A percentile compares a stretch with the other conserved stretches of the same genome.
phyloP scores from a whole-genome alignment of 1,140 invertebrate genomes.

The Calephelis nemesis region DNA sequence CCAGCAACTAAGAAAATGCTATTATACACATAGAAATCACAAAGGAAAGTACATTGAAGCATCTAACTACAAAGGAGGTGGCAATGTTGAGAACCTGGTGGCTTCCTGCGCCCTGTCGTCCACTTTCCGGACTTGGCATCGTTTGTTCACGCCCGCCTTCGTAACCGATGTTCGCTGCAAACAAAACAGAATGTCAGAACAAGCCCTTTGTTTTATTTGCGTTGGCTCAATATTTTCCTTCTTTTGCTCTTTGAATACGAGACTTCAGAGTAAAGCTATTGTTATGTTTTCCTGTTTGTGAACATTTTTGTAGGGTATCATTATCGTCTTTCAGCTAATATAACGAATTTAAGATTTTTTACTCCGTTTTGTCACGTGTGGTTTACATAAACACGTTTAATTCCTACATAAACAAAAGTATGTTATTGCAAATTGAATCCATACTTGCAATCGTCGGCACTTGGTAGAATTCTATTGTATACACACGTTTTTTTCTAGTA shows the following conservation, averaged over 20 bases:
- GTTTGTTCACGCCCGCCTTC: slow-evolving; percentile 57
- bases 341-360: too few relatives aligned
- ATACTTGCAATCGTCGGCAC: too few relatives aligned
- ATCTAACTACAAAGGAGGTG: slow-evolving; percentile 11
- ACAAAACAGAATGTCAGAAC: slow-evolving; percentile 44
- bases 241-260: not conserved
- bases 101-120: slow-evolving; percentile 50
- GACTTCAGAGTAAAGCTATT: not conserved
- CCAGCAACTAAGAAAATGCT: too few relatives aligned
- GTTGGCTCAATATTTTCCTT: slow-evolving; percentile 17
- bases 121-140: slow-evolving; percentile 50
- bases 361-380: too few relatives aligned
- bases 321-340: too few relatives aligned
- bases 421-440: too few relatives aligned
- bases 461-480: too few relatives aligned
- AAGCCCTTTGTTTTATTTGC: slow-evolving; percentile 23
- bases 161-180: slow-evolving; percentile 60
- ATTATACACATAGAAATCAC: not conserved
- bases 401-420: too few relatives aligned
- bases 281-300: slow-evolving; percentile 9
- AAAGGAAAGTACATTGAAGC: slow-evolving; percentile 3
- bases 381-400: too few relatives aligned
- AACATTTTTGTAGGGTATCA: not conserved
- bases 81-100: slow-evolving; percentile 47
- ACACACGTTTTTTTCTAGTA: too few relatives aligned